Evolutionary conservation across 1,140 invertebrate genomes (phyloP), one percentile per base, ranked within the genome.

Genomic region (Drepana arcuata): DNA sequence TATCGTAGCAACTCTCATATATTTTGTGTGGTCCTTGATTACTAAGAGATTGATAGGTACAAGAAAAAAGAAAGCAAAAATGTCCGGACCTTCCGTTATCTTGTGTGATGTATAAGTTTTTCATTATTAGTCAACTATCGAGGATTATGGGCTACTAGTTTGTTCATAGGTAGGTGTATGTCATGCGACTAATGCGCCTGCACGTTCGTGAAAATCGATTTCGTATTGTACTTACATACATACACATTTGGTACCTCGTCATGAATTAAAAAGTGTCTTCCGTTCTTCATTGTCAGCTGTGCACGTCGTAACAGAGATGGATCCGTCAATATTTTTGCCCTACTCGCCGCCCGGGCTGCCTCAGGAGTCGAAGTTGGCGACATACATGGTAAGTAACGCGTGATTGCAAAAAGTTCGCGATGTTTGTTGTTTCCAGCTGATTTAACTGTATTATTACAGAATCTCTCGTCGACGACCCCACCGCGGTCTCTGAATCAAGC

Each of bases 361-460:
- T 27, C 88, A 92, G 73, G 92, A 94, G 71, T 94, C 92, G 45
- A 94, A 94, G 81, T 85, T 94, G 63, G 91, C 91, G 37, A 92
- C 92, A 50, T 94, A 94, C 77, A 93, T 93, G 91, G 91, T 92
- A 85, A 72, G 65, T 9, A 21, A n/a, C n/a, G n/a, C n/a, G n/a
- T n/a, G n/a, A n/a, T n/a, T n/a, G n/a, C n/a, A n/a, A n/a, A n/a
- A n/a, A n/a, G n/a, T n/a, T n/a, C n/a, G n/a, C n/a, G n/a, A n/a
- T n/a, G n/a, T n/a, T n/a, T n/a, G n/a, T n/a, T n/a, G n/a, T n/a
- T n/a, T n/a, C n/a, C n/a, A n/a, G n/a, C 9, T 21, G 18, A 21
- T 21, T 21, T 21, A 21, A n/a, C n/a, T n/a, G n/a, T n/a, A n/a
- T 32, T 35, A 7, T 70, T 73, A 43, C 42, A 79, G 72, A 79